phyloP scores from a whole-genome alignment of 2,113 vertebrate species.

The Neolamprologus caudopunctatus region DNA sequence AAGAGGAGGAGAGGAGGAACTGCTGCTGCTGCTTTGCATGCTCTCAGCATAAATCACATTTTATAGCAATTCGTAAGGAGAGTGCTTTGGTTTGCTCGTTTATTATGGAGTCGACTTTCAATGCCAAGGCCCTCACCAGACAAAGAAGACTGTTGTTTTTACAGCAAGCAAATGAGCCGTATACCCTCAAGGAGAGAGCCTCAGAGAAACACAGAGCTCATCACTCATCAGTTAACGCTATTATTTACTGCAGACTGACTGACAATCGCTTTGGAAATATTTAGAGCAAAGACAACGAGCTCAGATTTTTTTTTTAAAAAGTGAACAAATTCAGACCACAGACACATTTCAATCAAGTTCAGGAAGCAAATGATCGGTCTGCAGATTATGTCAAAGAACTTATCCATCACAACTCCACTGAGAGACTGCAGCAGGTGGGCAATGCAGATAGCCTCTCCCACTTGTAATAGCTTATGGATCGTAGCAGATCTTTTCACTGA shows the following conservation, averaged over 20 bases:
- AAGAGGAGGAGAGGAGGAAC: not conserved
- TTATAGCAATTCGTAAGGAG: not conserved
- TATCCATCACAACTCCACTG: not conserved
- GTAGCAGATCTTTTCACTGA: conserved; percentile 25
- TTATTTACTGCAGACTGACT: not conserved
- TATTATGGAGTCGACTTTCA: not conserved
- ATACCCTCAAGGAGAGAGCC: not conserved
- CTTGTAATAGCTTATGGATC: conserved; percentile 7
- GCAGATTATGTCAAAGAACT: conserved; percentile 9
- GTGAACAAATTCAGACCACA: not conserved
- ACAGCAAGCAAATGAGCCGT: not conserved
- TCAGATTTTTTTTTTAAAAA: not conserved
- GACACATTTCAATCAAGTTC: not conserved
- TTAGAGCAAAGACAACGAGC: not conserved
- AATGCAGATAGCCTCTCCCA: conserved; percentile 35
- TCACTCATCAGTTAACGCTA: not conserved
- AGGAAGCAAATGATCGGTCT: not conserved
- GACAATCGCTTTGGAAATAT: not conserved
- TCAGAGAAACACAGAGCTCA: not conserved
- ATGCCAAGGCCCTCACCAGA: not conserved
- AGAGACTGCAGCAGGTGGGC: conserved; percentile 38
- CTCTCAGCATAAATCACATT: conserved; percentile 12
- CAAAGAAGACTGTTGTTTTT: not conserved
- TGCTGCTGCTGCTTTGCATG: not conserved
- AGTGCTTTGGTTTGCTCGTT: not conserved